Evolutionary conservation across 2,888 invertebrate species (phyloP), one percentile per base, ranked within the genome.

Genomic region (Trilocha varians): DNA sequence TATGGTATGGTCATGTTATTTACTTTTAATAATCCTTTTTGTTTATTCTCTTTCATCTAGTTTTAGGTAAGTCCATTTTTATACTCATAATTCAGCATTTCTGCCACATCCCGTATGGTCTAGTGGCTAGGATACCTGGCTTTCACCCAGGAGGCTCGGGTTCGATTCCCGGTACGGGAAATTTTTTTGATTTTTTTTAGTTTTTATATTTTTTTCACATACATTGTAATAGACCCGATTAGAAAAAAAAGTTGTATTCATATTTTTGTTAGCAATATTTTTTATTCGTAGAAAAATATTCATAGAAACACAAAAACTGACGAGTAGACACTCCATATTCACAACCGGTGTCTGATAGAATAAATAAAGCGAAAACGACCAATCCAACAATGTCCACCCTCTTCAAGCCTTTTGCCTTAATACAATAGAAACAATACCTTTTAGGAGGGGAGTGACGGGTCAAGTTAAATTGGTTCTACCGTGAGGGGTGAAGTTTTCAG

Each of bases 131-230:
- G 89, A 89, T 89, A 89, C 88, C 88, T 89, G 89, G 89, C 89
- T 89, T 88, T 89, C 89, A 89, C 88, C 89, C 89, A 89, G 89
- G 89, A 90, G 89, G 89, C 89, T 89, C 89, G 89, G 89, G 89
- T 90, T 89, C 89, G 89, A 90, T 89, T 89, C 89, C 89, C 89
- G 89, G 88, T 88, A 89, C 87, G 88, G 88, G 88, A 89, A 88
- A 13, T 3, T 35, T 48, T 52, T 57, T 45, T n/a, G 13, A 1
- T 4, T n/a, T 15, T 17, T 39, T 32, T 32, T 16, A 34, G 8
- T 16, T 33, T 41, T 37, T 11, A 11, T 2, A n/a, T 3, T 5
- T 5, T 5, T 9, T n/a, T n/a, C n/a, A n/a, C n/a, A n/a, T n/a
- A n/a, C n/a, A n/a, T n/a, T n/a, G n/a, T n/a, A n/a, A n/a, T n/a